Percentiles rank a stretch among this genome's conserved stretches.
phyloP scores from a whole-genome alignment of 2,113 vertebrate species.

The Loxodonta africana region DNA sequence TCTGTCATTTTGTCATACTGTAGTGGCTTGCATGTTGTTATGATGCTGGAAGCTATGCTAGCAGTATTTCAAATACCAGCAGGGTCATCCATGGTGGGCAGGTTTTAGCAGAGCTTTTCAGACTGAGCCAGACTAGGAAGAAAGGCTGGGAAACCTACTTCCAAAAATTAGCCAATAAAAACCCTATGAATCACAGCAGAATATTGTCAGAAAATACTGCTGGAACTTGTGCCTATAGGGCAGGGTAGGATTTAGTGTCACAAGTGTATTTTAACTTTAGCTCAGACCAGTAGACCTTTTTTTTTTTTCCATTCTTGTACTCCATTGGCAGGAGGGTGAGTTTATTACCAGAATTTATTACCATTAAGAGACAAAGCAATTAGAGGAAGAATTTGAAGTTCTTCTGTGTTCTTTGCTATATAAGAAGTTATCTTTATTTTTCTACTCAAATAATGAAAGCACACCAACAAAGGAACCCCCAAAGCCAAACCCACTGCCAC shows the following conservation, averaged over 20 bases:
- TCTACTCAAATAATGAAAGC: constrained; percentile 78
- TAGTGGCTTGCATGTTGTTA: background rate
- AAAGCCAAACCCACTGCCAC: background rate
- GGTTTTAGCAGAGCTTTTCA: background rate
- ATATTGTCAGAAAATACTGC: too few relatives aligned
- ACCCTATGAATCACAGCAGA: too few relatives aligned
- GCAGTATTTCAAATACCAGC: background rate
- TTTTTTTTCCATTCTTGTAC: background rate
- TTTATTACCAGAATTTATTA: constrained; percentile 74
- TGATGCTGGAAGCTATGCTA: background rate
- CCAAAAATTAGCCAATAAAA: background rate
- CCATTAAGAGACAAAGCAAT: constrained; percentile 69
- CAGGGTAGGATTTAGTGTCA: constrained; percentile 63
- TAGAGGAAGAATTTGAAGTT: constrained; percentile 62
- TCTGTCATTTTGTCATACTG: background rate
- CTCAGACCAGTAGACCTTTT: constrained; percentile 31
- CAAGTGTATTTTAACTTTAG: constrained; percentile 75
- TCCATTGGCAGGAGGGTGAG: constrained; percentile 41
- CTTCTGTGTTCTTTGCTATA: constrained; percentile 61
- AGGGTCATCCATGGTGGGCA: background rate
- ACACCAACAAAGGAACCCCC: constrained; percentile 60
- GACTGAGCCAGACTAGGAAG: background rate
- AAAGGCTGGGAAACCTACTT: background rate
- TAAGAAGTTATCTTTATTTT: constrained; percentile 65
- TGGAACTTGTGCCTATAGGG: background rate